Conservation (phyloP, 2,113 vertebrate species). For the Thunnus maccoyii region DNA sequence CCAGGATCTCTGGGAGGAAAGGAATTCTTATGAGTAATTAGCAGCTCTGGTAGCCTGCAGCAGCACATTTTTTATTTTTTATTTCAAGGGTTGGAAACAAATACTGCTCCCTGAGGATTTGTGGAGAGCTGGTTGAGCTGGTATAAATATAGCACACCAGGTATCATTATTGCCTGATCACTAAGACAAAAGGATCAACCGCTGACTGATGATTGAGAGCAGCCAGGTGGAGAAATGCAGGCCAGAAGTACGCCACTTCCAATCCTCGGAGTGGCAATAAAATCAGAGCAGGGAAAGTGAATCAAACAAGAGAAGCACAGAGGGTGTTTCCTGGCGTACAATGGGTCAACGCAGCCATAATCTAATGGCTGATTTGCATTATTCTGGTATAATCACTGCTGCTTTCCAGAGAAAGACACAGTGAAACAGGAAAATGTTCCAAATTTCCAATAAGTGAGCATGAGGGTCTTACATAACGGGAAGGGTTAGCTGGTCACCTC, state of each 20-base stretch:
- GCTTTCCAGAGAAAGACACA: not conserved
- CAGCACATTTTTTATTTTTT: not conserved
- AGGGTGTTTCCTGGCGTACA: not conserved
- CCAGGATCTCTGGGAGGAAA: constrained; percentile 83
- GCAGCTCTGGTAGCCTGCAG: constrained; percentile 15
- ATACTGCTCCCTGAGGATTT: constrained; percentile 6
- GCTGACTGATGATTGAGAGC: not conserved
- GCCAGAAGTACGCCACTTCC: no score
- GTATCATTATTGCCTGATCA: not conserved
- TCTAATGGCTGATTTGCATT: not conserved
- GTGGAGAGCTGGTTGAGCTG: not conserved
- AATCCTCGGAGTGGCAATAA: not conserved
- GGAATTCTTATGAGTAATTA: constrained; percentile 25
- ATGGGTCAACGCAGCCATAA: not conserved
- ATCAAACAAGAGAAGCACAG: not conserved
- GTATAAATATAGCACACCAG: not conserved
- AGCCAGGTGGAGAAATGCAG: not conserved
- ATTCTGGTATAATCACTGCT: not conserved
- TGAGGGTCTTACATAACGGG: no score
- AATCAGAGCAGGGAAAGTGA: not conserved
- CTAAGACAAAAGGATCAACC: not conserved
- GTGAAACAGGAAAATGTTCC: no score
- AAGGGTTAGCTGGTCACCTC: no score
- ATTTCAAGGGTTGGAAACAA: not conserved
- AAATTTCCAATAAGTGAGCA: no score